A percentile compares a stretch with the other conserved stretches of the same genome.
Conservation (phyloP, 2,113 vertebrate species). For the Mastomys coucha region DNA sequence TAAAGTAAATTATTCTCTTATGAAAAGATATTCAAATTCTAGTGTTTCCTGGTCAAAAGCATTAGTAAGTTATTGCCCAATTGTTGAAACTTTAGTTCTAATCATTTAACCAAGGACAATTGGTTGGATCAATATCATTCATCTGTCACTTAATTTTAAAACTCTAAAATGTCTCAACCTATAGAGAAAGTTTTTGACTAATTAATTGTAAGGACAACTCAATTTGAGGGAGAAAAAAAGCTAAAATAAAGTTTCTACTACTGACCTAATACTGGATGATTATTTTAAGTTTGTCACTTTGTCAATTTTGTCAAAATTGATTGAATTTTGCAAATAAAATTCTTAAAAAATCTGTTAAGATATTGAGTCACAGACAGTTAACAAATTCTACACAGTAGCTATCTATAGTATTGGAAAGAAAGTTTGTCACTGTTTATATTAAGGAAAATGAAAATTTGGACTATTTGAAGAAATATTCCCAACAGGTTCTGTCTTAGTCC, state of each 20-base stretch:
- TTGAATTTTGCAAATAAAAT: neutral
- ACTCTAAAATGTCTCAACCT: neutral
- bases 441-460: neutral
- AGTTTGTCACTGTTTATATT: constrained; percentile 16
- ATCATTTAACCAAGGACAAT: constrained; percentile 52
- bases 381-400: neutral
- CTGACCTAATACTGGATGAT: neutral
- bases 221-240: constrained; percentile 15
- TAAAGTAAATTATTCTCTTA: constrained; percentile 82
- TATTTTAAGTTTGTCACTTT: neutral
- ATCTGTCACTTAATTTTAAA: constrained; percentile 60
- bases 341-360: neutral
- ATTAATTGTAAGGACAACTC: neutral
- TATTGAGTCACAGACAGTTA: neutral
- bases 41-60: constrained; percentile 82
- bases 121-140: constrained; percentile 50
- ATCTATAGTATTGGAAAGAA: neutral
- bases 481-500: neutral
- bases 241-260: neutral
- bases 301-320: neutral
- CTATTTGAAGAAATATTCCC: neutral
- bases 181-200: neutral
- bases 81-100: constrained; percentile 70
- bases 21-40: constrained; percentile 74
- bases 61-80: constrained; percentile 82